Conservation (phyloP, 92 coral and sea anemone species). For the Montipora capitata region DNA sequence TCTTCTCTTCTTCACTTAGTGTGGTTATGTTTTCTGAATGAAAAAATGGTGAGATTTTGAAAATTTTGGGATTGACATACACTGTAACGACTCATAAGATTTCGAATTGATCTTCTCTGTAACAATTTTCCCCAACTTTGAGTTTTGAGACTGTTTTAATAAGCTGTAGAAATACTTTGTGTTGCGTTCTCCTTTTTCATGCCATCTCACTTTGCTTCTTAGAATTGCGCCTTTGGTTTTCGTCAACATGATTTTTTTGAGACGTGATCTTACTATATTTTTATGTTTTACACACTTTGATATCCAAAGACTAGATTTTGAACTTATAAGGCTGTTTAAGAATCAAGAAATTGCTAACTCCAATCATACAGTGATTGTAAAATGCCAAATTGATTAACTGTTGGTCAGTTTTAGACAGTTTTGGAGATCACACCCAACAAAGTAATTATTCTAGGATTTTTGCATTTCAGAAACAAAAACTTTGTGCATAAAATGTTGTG, state of each 20-base stretch:
- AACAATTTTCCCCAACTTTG: neutral
- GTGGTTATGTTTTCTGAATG: neutral
- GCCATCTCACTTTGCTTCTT: neutral
- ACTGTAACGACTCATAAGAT: neutral
- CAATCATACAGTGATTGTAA: no score
- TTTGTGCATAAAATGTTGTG: no score
- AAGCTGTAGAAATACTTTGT: slow-evolving; percentile 6
- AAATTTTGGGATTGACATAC: neutral
- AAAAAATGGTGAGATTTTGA: neutral
- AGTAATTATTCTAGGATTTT: no score
- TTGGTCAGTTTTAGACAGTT: no score
- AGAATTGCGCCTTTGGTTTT: neutral
- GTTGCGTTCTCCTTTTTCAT: neutral
- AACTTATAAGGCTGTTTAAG: no score
- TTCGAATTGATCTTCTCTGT: neutral
- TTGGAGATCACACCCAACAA: no score
- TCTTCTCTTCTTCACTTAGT: neutral
- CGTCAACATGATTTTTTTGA: neutral
- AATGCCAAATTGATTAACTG: no score
- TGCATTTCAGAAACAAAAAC: no score
- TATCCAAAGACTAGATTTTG: no score
- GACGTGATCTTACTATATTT: neutral
- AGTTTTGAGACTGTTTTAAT: slow-evolving; percentile 1
- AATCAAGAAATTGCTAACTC: no score
- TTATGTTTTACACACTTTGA: no score